Base-by-base conservation (phyloP, 2,113 vertebrate species). In the Elephantulus edwardii region DNA sequence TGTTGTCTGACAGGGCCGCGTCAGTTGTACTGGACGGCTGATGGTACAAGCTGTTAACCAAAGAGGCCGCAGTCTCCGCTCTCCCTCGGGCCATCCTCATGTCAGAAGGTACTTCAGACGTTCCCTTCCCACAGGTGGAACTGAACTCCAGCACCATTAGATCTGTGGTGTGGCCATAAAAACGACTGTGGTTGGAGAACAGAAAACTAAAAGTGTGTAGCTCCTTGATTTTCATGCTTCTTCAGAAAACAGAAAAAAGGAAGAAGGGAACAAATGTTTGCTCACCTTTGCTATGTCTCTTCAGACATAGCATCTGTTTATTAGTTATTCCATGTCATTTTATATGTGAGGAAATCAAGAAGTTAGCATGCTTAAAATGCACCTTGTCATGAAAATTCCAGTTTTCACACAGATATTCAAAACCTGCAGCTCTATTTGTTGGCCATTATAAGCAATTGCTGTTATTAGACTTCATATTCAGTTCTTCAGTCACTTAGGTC, bases 1-100 rank as follows among this genome's bases (percentile, higher is more conserved):
- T 42, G 58, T 2, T 93, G 24, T 93, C 80, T n/a, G 40, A 48
- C 97, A 99, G 99, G 99, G 99, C 88, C 98, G 99, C 85, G 87
- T 98, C 91, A 99, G 99, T 93, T 99, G 99, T 94, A 99, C 99
- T 0, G 99, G 99, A 85, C 97, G 99, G 97, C 98, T 99, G 96
- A 99, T 99, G 99, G 99, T 99, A 7, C 99, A 99, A 96, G 99
- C 99, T 22, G 98, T 99, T 91, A 99, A 99, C 98, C 99, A 99
- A 91, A 98, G 99, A 95, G 99, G 99, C 35, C 98, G 99, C 72
- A 99, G 98, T 94, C 98, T 98, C 6, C 98, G 99, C 85, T 98
- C 98, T 6, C 95, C 99, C 56, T 98, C 98, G 5, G 98, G 98
- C 95, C 98, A 98, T 74, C 97, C 97, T 58, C 99, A 99, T 75